Conservation (phyloP, 30 jellyfish, hydroid and myxozoan species). For the Chironex yamaguchii region DNA sequence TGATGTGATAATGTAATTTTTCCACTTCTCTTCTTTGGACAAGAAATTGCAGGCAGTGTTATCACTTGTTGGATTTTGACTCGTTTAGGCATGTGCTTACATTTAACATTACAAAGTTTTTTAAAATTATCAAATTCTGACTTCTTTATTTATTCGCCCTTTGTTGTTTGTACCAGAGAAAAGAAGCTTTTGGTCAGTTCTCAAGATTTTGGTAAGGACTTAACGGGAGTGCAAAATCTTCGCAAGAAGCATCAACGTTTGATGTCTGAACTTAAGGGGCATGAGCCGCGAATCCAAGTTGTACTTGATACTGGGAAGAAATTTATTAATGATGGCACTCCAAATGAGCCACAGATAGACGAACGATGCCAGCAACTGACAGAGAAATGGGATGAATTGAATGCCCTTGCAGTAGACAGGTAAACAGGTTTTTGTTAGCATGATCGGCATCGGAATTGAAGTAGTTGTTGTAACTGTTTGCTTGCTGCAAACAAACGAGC, state of each 20-base stretch:
- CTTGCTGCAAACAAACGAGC: no score
- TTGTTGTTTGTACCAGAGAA: no score
- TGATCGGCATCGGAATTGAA: no score
- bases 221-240: slow-evolving; percentile 88
- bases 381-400: slow-evolving; percentile 87
- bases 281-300: slow-evolving; percentile 68
- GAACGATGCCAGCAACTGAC: slow-evolving; percentile 66
- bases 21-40: neutral
- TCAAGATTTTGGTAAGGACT: slow-evolving; percentile 91
- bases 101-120: no score
- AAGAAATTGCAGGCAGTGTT: neutral
- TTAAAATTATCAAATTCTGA: no score
- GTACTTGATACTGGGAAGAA: slow-evolving; percentile 73
- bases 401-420: slow-evolving; percentile 79
- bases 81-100: neutral
- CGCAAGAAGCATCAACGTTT: slow-evolving; percentile 83
- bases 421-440: neutral
- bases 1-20: neutral
- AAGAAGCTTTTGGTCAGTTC: slow-evolving; percentile 86
- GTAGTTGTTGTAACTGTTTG: no score
- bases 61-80: neutral
- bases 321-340: slow-evolving; percentile 63
- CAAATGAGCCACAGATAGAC: slow-evolving; percentile 59
- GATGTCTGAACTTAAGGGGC: slow-evolving; percentile 80
- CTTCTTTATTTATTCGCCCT: no score